phyloP scores from a whole-genome alignment of 2,888 invertebrate species.

The Parelbella ahira region DNA sequence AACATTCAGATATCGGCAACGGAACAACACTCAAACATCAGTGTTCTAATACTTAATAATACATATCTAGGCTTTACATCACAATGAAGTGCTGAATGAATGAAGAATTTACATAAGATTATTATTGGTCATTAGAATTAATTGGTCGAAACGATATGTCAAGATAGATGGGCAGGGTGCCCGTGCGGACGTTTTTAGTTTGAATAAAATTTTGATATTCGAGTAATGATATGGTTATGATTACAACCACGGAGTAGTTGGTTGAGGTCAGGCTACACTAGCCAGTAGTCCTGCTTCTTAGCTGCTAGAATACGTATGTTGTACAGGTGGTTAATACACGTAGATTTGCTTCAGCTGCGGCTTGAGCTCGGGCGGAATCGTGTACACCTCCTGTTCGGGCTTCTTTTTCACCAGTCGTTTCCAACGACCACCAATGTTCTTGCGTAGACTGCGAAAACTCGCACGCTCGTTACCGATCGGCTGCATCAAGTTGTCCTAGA shows the following conservation, averaged over 20 bases:
- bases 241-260: slow-evolving; percentile 59
- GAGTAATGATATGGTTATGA: slow-evolving; percentile 65
- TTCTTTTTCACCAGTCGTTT: slow-evolving; percentile 92
- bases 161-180: slow-evolving; percentile 53
- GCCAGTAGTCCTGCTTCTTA: slow-evolving; percentile 68
- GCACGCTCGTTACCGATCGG: slow-evolving; percentile 84
- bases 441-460: slow-evolving; percentile 91
- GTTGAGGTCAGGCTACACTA: slow-evolving; percentile 56
- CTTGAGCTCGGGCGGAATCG: slow-evolving; percentile 92
- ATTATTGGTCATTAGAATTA: slow-evolving; percentile 67
- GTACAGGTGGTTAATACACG: slow-evolving; percentile 83
- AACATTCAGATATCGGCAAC: slow-evolving; percentile 61
- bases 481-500: slow-evolving; percentile 90
- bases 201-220: slow-evolving; percentile 62
- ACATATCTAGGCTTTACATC: slow-evolving; percentile 76
- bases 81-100: slow-evolving; percentile 73
- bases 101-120: slow-evolving; percentile 52
- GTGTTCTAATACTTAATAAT: slow-evolving; percentile 79
- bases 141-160: slow-evolving; percentile 78
- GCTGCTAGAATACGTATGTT: slow-evolving; percentile 40
- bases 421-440: slow-evolving; percentile 92
- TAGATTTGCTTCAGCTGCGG: slow-evolving; percentile 94
- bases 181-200: slow-evolving; percentile 58
- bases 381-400: slow-evolving; percentile 89
- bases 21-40: slow-evolving; percentile 63